A percentile compares a stretch with the other conserved stretches of the same genome.
Conservation (phyloP, 2,797 vertebrate species). For the Peromyscus nudipes region DNA sequence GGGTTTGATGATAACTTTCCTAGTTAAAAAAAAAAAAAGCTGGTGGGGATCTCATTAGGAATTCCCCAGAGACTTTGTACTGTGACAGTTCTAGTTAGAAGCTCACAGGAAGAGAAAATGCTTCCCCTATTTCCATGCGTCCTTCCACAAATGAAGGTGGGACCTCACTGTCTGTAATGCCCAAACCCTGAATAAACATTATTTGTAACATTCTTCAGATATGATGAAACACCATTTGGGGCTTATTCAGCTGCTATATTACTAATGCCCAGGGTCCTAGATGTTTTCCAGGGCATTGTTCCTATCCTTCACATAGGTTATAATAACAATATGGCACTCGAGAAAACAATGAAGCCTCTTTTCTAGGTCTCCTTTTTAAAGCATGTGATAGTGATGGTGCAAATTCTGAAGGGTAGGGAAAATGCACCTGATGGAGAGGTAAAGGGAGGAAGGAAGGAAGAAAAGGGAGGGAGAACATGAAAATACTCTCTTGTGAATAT, state of each 20-base stretch:
- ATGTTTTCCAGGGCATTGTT: not conserved
- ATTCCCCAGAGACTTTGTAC: not conserved
- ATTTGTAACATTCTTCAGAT: not conserved
- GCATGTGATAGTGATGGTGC: not conserved
- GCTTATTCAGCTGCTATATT: not conserved
- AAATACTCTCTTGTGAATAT: not conserved
- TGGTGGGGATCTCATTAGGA: not conserved
- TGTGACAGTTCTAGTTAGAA: not conserved
- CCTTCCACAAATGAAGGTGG: not conserved
- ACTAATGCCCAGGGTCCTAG: not conserved
- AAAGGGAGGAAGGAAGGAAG: not conserved
- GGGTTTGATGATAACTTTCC: not conserved
- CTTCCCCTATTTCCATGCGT: not conserved
- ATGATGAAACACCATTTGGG: not conserved
- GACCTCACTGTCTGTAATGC: not conserved
- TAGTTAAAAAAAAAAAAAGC: not conserved
- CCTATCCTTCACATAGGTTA: not conserved
- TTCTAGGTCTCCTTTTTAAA: not conserved
- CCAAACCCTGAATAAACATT: not conserved
- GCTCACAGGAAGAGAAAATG: not conserved
- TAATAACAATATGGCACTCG: not conserved
- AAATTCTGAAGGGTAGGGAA: slow-evolving; percentile 39
- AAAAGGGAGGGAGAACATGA: not conserved
- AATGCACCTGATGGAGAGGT: not conserved
- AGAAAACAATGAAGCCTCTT: not conserved